Base-by-base conservation (phyloP, 2,888 invertebrate species). In the Sinodicranocentrus sp. region DNA sequence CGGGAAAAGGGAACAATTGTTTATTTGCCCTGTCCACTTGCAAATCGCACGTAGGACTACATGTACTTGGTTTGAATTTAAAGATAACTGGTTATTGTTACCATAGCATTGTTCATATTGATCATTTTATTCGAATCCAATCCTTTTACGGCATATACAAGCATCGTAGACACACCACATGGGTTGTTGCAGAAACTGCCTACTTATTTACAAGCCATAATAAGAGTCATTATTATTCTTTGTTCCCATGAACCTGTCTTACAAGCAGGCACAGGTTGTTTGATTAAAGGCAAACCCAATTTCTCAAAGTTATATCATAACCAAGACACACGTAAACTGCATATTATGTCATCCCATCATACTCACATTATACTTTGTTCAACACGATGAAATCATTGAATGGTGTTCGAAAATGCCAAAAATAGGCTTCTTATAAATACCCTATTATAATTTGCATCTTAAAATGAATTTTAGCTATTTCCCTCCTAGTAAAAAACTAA, bases 61-160 rank as follows among this genome's bases (percentile, higher is more conserved):
- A 33, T 10, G 33, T 33, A 8, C 52, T 52, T 57, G 1, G 15
- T 63, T 63, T 10, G 17, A 63, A 63, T 63, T 63, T 2, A 13
- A 28, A n/a, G 33, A 63, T 63, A 63, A 63, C 17, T 28, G 63
- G 10, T 61, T 15, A 61, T 13, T 28, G 21, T 63, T 63, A 19
- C 63, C 28, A 25, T 33, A 19, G 63, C 28, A 28, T 76, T 76
- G 67, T 63, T 67, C 67, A 63, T 33, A 43, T 21, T 65, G n/a
- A 48, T 48, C 48, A 48, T 48, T 17, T n/a, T 17, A 67, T 77
- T 77, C 33, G 23, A 57, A 77, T 68, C 43, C 67, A 39, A 68
- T 61, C 78, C 78, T 78, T 78, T 78, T 78, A 78, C 78, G 78
- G 78, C 25, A 48, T 33, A 59, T 70, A 28, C 78, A 70, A 44